A percentile compares a stretch with the other conserved stretches of the same genome.
Conservation (phyloP, 2,888 invertebrate species). For the Eupithecia dodoneata region DNA sequence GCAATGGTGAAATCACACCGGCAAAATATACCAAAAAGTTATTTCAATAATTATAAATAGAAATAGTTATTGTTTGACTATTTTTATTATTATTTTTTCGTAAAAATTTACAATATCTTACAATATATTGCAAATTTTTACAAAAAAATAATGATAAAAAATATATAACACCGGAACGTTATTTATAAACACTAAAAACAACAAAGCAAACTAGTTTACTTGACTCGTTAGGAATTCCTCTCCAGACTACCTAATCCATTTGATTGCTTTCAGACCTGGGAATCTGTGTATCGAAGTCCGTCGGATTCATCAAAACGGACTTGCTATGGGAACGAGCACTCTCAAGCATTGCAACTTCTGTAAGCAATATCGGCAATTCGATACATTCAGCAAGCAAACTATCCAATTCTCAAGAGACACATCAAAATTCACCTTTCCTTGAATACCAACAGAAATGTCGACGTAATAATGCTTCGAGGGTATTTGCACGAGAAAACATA, state of each 20-base stretch:
- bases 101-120: not conserved
- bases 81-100: not conserved
- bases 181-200: conserved; percentile 42
- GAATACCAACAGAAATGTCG: conserved; percentile 31
- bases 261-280: conserved; percentile 56
- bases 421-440: conserved; percentile 33
- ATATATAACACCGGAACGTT: too few relatives aligned
- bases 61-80: not conserved
- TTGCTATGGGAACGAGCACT: conserved; percentile 54
- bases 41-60: not conserved
- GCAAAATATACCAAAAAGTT: too few relatives aligned
- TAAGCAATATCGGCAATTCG: conserved; percentile 45
- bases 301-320: conserved; percentile 51
- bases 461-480: conserved; percentile 34
- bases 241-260: conserved; percentile 57
- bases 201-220: conserved; percentile 50
- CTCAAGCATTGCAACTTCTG: conserved; percentile 52
- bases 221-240: conserved; percentile 54
- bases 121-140: too few relatives aligned
- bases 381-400: conserved; percentile 50
- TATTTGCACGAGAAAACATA: conserved; percentile 40
- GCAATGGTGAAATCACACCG: too few relatives aligned
- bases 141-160: too few relatives aligned
- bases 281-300: conserved; percentile 59
- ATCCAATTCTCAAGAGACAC: conserved; percentile 36